phyloP scores from a whole-genome alignment of 2,113 vertebrate species.

The Erythrolamprus reginae region DNA sequence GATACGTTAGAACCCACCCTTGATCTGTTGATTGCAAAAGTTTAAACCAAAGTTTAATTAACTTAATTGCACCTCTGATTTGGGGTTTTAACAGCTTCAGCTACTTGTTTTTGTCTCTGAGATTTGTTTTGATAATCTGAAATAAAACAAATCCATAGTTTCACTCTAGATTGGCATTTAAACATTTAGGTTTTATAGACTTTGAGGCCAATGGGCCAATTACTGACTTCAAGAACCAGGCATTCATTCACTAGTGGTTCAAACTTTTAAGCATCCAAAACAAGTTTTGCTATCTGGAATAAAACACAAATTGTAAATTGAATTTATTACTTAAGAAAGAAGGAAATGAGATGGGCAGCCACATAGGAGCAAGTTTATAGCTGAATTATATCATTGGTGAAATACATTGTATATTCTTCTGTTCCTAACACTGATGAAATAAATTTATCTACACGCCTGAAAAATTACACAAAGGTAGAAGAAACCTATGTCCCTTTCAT shows the following conservation, averaged over 20 bases:
- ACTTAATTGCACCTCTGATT: background rate
- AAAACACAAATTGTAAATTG: background rate
- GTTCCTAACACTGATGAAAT: background rate
- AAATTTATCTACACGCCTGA: background rate
- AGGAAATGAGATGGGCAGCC: background rate
- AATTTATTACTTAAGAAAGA: background rate
- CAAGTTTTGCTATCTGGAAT: background rate
- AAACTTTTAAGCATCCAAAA: background rate
- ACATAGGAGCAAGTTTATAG: background rate
- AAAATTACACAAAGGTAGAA: background rate
- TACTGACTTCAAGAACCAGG: background rate
- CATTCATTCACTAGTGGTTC: background rate
- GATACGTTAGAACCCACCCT: no score
- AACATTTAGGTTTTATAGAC: background rate
- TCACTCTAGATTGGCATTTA: background rate
- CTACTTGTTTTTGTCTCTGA: background rate
- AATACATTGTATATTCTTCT: background rate
- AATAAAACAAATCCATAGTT: background rate
- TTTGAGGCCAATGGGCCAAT: background rate
- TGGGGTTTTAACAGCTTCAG: background rate
- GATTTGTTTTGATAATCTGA: background rate
- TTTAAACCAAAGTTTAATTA: background rate
- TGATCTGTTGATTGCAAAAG: background rate
- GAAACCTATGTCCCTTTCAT: background rate
- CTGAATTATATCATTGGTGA: background rate